A percentile compares a stretch with the other conserved stretches of the same genome.
Conservation (phyloP, 2,888 invertebrate genomes). For the Sesamia inferens region DNA sequence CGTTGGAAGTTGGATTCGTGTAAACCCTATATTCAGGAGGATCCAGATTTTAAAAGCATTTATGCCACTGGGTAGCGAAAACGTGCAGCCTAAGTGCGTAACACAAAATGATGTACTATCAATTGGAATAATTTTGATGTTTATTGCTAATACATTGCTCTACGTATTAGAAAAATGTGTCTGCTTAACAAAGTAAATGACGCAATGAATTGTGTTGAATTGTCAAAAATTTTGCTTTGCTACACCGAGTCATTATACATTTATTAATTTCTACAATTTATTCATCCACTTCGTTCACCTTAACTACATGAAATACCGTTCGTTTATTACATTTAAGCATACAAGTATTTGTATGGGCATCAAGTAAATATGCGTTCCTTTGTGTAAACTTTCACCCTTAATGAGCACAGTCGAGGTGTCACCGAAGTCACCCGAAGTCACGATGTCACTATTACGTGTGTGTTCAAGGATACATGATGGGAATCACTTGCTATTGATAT, state of each 20-base stretch:
- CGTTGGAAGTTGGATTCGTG: neutral
- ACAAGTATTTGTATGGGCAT: conserved; percentile 58
- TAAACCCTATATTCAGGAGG: neutral
- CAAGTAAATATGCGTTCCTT: conserved; percentile 72
- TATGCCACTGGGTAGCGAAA: neutral
- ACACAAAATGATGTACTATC: no score
- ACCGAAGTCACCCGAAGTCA: conserved; percentile 65
- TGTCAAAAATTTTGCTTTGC: no score
- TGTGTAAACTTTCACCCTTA: conserved; percentile 77
- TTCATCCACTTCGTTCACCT: conserved; percentile 2
- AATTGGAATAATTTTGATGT: no score
- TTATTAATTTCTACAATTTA: conserved; percentile 6
- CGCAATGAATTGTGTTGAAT: no score
- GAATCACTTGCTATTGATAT: conserved; percentile 41
- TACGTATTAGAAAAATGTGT: no score
- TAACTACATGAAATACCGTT: conserved; percentile 41
- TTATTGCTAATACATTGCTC: no score
- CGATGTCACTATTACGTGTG: conserved; percentile 62
- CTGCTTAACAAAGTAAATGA: no score
- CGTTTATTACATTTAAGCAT: conserved; percentile 52
- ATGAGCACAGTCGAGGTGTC: conserved; percentile 72
- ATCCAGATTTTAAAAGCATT: neutral
- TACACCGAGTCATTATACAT: neutral
- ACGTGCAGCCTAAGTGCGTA: neutral
- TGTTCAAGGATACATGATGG: conserved; percentile 31